Evolutionary conservation across 92 coral and sea anemone species (phyloP).

Genomic region (Blastomussa wellsi): DNA sequence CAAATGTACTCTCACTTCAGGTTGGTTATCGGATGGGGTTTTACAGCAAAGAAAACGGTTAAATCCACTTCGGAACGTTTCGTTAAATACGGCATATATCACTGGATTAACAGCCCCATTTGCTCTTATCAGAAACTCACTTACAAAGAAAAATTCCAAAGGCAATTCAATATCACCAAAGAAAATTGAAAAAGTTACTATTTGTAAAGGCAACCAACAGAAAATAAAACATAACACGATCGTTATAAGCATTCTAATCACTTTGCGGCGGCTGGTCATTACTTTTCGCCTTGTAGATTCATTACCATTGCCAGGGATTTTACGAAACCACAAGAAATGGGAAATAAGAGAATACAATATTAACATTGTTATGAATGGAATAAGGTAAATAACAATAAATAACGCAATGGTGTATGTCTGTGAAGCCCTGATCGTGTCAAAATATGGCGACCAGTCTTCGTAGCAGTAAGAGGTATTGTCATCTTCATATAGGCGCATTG

Average conservation of each 20-base stretch:
- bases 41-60: not conserved
- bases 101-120: slow-evolving; percentile 64
- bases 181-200: slow-evolving; percentile 43
- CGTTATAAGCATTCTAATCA: slow-evolving; percentile 57
- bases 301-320: slow-evolving; percentile 64
- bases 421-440: slow-evolving; percentile 44
- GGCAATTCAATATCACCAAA: slow-evolving; percentile 35
- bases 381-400: slow-evolving; percentile 67
- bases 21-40: not conserved
- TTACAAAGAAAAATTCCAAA: slow-evolving; percentile 21
- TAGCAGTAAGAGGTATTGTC: slow-evolving; percentile 41
- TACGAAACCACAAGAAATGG: slow-evolving; percentile 69
- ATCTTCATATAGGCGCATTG: slow-evolving; percentile 41
- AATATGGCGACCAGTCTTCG: slow-evolving; percentile 73
- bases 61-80: slow-evolving; percentile 37
- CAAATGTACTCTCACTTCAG: not conserved
- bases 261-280: slow-evolving; percentile 33
- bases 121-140: slow-evolving; percentile 58
- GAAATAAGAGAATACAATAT: slow-evolving; percentile 61
- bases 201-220: slow-evolving; percentile 77
- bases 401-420: slow-evolving; percentile 68
- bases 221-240: slow-evolving; percentile 56
- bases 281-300: slow-evolving; percentile 30
- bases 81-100: slow-evolving; percentile 44
- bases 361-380: slow-evolving; percentile 71